Evolutionary conservation across 2,797 vertebrate genomes (phyloP), one percentile per base, ranked within the genome.

Genomic region (Muscicapa comitata): DNA sequence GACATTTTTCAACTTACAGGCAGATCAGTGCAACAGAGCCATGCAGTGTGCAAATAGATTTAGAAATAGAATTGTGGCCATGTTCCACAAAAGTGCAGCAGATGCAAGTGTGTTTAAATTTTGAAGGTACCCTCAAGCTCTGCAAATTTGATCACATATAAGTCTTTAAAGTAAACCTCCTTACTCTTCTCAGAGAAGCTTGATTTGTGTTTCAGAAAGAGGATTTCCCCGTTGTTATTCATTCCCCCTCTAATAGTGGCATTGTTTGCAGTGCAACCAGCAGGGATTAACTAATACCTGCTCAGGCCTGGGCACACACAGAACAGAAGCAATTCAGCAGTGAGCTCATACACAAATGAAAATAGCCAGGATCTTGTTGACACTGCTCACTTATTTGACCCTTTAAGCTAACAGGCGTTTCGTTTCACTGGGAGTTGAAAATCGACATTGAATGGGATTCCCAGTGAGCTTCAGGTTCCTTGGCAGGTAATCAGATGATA

Each of bases 401-500:
- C 77, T 79, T 84, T 83, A 53, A 91, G 20, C 76, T 91, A 89
- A 90, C 7, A 78, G 55, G 37, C 38, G 0, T 82, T 95, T 71
- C 91, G 33, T 90, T 95, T 85, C 85, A 68, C 33, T 72, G 45
- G 55, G 54, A 82, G 73, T 95, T 95, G 84, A 84, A 85, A 97
- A 92, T 45, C 3, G 5, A 63, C 71, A 29, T 3, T 66, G 65
- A 94, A 96, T 80, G 74, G 86, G 88, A 93, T 95, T 97, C 70
- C 89, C 70, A 2, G 24, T 24, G 42, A 94, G 67, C 51, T 91
- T 93, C 93, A 77, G 48, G 3, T 86, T 86, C 31, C 73, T 88
- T 95, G 93, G 93, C 65, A 97, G 85, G 89, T 96, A 95, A 96
- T 78, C 29, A 87, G 81, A 84, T 93, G 80, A 93, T 80, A 43